phyloP scores from a whole-genome alignment of 2,113 vertebrate species.

The Notechis scutatus region DNA sequence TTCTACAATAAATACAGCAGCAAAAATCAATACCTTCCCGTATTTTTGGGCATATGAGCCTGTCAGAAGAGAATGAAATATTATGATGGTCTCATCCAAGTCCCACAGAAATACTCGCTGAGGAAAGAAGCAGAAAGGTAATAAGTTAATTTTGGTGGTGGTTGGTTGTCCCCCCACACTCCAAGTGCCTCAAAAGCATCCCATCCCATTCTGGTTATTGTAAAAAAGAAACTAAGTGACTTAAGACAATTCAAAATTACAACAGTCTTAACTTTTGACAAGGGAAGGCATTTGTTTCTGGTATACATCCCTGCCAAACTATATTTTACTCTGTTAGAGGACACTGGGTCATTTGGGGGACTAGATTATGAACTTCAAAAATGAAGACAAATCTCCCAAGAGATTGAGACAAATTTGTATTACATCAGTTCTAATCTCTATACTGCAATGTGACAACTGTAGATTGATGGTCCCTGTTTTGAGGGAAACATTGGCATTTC shows the following conservation, averaged over 20 bases:
- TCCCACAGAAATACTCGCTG: conserved; percentile 97
- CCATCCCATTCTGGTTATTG: not conserved
- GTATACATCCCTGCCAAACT: not conserved
- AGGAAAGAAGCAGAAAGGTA: conserved; percentile 43
- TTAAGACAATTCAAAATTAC: not conserved
- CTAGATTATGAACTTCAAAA: not conserved
- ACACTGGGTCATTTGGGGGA: not conserved
- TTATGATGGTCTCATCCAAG: conserved; percentile 98
- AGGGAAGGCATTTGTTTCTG: not conserved
- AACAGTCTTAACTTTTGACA: not conserved
- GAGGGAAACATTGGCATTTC: not conserved
- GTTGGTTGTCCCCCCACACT: not conserved
- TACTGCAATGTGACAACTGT: not conserved
- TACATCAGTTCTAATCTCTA: not conserved
- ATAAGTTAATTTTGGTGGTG: conserved; percentile 20
- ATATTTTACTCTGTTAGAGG: not conserved
- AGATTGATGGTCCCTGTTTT: not conserved
- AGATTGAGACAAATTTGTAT: not conserved
- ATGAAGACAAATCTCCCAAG: not conserved
- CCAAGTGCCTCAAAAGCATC: not conserved
- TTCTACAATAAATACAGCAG: not conserved
- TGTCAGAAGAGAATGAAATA: conserved; percentile 98
- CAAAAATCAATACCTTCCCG: conserved; percentile 82
- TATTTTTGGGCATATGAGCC: conserved; percentile 97
- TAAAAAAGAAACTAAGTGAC: not conserved